Evolutionary conservation across 2,888 invertebrate species (phyloP).

Genomic region (Drosophila multiciliata): DNA sequence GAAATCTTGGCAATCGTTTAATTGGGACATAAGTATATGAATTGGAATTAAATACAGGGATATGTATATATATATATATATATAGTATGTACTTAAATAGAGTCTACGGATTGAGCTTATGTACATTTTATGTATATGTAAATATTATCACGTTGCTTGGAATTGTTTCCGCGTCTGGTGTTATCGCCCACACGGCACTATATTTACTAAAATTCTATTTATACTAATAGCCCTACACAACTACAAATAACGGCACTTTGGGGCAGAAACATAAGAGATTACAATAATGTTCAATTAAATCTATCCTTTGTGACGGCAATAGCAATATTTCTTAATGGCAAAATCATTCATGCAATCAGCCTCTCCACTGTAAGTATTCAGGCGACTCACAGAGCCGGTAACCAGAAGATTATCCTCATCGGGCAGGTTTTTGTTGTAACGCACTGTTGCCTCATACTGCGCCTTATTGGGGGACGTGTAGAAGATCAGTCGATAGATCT

Average conservation of each 20-base stretch:
- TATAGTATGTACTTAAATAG: slow-evolving; percentile 4
- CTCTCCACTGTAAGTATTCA: slow-evolving; percentile 86
- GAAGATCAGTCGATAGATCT: slow-evolving; percentile 89
- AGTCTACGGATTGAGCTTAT: slow-evolving; percentile 12
- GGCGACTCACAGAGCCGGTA: slow-evolving; percentile 87
- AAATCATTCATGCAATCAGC: slow-evolving; percentile 86
- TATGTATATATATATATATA: slow-evolving; percentile 3
- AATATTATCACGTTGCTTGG: slow-evolving; percentile 55
- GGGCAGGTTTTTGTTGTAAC: slow-evolving; percentile 76
- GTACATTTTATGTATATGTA: slow-evolving; percentile 20
- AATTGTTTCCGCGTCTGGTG: slow-evolving; percentile 39
- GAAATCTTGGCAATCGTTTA: slow-evolving; percentile 23
- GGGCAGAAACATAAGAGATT: slow-evolving; percentile 30
- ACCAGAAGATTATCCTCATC: slow-evolving; percentile 84
- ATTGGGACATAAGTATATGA: slow-evolving; percentile 9
- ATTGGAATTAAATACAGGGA: slow-evolving; percentile 18
- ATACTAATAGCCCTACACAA: slow-evolving; percentile 24
- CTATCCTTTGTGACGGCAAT: slow-evolving; percentile 82
- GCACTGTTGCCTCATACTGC: slow-evolving; percentile 90
- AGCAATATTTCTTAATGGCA: slow-evolving; percentile 87
- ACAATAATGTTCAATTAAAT: slow-evolving; percentile 7
- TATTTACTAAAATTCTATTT: background rate
- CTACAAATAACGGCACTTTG: slow-evolving; percentile 56
- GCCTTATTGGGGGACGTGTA: slow-evolving; percentile 89
- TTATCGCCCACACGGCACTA: slow-evolving; percentile 37